Conservation (phyloP, 2,113 vertebrate species). For the Hylia prasina region DNA sequence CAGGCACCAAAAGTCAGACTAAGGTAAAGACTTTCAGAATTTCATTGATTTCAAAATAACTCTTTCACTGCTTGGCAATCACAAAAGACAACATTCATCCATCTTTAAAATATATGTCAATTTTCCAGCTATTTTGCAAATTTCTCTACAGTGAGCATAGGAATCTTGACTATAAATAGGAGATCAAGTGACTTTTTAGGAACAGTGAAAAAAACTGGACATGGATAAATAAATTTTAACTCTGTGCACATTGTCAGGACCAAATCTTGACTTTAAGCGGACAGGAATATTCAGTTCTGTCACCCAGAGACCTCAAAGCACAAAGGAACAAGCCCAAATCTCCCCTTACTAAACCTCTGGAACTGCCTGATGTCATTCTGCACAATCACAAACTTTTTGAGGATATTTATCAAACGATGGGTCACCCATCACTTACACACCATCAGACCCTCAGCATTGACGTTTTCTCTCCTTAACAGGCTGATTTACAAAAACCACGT, state of each 20-base stretch:
- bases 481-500: not conserved
- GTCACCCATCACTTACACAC: not conserved
- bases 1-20: not conserved
- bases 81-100: not conserved
- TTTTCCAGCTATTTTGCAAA: not conserved
- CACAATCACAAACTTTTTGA: not conserved
- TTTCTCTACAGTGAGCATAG: not conserved
- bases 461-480: fast-evolving
- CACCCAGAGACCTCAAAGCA: not conserved
- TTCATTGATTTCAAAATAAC: not conserved
- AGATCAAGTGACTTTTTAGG: not conserved
- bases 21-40: not conserved
- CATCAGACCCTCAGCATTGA: not conserved
- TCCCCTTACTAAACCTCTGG: not conserved
- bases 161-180: not conserved
- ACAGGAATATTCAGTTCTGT: not conserved
- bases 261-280: not conserved
- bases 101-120: not conserved
- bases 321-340: fast-evolving
- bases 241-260: not conserved
- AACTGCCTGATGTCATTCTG: not conserved
- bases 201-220: not conserved
- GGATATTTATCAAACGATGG: not conserved
- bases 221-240: not conserved
- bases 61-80: not conserved